phyloP scores from a whole-genome alignment of 2,113 vertebrate genomes.

The Strix aluco region DNA sequence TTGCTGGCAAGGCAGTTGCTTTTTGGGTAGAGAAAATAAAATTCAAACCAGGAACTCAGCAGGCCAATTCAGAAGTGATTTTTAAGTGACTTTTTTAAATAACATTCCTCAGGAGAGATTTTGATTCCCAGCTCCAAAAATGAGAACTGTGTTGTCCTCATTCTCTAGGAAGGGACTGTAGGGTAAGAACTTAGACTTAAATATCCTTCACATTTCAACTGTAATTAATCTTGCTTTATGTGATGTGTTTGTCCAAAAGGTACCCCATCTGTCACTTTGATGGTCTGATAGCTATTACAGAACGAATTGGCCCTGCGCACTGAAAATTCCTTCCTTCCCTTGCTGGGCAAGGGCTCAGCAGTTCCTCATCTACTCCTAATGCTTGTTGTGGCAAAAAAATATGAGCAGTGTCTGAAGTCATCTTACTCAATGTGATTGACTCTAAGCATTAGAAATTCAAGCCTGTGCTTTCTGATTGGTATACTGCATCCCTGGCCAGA shows the following conservation, averaged over 20 bases:
- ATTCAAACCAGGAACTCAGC: not conserved
- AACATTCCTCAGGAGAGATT: not conserved
- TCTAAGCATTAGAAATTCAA: not conserved
- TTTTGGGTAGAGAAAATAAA: not conserved
- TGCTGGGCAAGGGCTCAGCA: not conserved
- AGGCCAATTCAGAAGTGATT: not conserved
- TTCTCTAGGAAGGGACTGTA: not conserved
- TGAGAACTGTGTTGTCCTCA: not conserved
- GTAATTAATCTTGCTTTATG: not conserved
- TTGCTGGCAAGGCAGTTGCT: not conserved
- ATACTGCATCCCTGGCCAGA: not conserved
- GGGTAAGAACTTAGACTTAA: not conserved
- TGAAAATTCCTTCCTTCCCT: not conserved
- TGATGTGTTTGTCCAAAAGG: not conserved
- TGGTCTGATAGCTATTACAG: not conserved
- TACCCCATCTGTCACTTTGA: not conserved
- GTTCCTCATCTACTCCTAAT: not conserved
- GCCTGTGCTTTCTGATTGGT: not conserved
- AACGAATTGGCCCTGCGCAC: not conserved
- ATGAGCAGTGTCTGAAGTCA: not conserved
- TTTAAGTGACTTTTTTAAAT: not conserved
- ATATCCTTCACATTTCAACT: not conserved
- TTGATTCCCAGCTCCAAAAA: not conserved
- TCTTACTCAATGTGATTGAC: not conserved
- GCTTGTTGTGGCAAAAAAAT: not conserved